These are phyloP conservation scores for Cephus nigrinus DNA, from an alignment of 2,888 invertebrate genomes.

Conservation along the genomic window DNA sequence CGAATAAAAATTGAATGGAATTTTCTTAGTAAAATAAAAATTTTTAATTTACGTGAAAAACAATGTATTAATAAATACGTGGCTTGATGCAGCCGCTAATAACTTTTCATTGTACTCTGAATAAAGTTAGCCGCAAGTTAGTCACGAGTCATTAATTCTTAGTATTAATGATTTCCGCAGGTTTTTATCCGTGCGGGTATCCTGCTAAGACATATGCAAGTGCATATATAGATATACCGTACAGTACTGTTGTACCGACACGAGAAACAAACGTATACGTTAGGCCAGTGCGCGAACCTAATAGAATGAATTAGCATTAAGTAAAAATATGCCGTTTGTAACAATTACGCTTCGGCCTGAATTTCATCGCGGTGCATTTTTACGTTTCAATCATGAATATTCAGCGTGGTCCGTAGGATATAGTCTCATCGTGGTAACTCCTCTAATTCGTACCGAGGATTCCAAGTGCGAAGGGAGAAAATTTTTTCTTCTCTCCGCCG, in stretches of 20 bases:
- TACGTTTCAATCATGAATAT: not conserved
- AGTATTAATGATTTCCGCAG: not conserved
- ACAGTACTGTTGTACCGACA: not conserved
- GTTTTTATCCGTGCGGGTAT: not conserved
- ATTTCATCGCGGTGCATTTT: not conserved
- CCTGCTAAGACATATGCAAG: not conserved
- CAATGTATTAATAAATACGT: not conserved
- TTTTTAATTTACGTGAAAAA: not conserved
- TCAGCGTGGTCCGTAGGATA: not conserved
- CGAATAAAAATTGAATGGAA: constrained; percentile 17
- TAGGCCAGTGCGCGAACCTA: not conserved
- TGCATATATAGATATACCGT: no score
- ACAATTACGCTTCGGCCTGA: not conserved
- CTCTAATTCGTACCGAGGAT: not conserved
- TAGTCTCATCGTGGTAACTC: not conserved
- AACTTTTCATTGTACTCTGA: not conserved
- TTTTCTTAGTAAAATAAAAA: constrained; percentile 9
- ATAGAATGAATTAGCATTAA: not conserved
- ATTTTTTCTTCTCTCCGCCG: not conserved
- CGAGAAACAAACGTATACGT: not conserved
- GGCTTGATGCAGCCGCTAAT: not conserved
- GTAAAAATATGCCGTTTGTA: not conserved
- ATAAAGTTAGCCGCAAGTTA: not conserved
- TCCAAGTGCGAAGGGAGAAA: not conserved
- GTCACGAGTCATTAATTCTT: not conserved